A percentile compares a stretch with the other conserved stretches of the same genome.
phyloP scores from a whole-genome alignment of 2,113 vertebrate species.

The Terrapene triunguis region DNA sequence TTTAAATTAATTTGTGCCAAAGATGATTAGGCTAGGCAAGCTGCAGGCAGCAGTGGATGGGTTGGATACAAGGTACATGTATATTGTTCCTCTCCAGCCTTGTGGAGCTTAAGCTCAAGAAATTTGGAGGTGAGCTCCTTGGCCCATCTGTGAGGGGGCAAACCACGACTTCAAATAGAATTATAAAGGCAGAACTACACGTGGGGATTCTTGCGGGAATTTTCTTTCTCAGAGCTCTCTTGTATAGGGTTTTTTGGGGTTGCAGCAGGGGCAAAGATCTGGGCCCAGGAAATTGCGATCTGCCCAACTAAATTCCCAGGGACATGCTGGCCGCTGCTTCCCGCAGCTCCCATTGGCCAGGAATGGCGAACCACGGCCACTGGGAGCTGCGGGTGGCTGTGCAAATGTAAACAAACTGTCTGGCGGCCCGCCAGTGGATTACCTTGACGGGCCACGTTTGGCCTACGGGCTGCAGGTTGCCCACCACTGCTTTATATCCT shows the following conservation, averaged over 20 bases:
- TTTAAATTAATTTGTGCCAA: not conserved
- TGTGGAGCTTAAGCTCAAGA: not conserved
- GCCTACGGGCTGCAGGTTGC: too few relatives aligned
- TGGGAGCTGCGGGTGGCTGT: too few relatives aligned
- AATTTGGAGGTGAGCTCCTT: not conserved
- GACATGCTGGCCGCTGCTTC: too few relatives aligned
- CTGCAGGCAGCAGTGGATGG: not conserved
- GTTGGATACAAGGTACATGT: not conserved
- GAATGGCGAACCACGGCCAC: too few relatives aligned
- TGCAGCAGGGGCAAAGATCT: not conserved
- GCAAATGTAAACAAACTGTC: too few relatives aligned
- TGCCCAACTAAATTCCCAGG: not conserved
- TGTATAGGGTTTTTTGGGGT: fast-evolving
- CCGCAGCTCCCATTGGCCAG: too few relatives aligned
- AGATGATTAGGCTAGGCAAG: not conserved
- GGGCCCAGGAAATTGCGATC: not conserved
- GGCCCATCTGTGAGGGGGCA: not conserved
- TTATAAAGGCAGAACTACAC: not conserved
- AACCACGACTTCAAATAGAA: not conserved
- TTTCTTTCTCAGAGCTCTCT: not conserved
- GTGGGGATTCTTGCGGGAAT: not conserved
- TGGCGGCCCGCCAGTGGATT: too few relatives aligned
- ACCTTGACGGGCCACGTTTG: too few relatives aligned
- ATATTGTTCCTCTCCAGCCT: not conserved
- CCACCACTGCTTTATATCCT: too few relatives aligned